phyloP scores from a whole-genome alignment of 2,888 invertebrate genomes.

The Nezara viridula region DNA sequence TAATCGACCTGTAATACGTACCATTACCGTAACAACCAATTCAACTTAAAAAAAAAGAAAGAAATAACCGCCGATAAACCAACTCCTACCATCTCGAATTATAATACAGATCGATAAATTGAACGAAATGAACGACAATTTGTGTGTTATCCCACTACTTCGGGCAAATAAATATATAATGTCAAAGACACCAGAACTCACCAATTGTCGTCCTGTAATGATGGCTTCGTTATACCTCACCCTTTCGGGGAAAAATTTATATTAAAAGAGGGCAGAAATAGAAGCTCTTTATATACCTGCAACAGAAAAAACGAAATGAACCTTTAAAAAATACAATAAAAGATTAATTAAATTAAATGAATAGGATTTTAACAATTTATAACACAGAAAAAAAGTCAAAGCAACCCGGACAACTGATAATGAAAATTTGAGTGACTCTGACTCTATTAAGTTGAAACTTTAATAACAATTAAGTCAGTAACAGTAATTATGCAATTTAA shows the following conservation, averaged over 20 bases:
- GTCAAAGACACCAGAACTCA: background rate
- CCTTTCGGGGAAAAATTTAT: background rate
- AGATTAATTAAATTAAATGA: too few relatives aligned
- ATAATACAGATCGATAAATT: background rate
- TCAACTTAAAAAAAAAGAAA: background rate
- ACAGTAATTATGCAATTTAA: too few relatives aligned
- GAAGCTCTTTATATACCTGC: background rate
- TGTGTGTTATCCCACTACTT: background rate
- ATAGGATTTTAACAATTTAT: too few relatives aligned
- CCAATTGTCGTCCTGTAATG: background rate
- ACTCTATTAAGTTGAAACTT: too few relatives aligned
- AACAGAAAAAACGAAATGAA: background rate
- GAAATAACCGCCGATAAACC: background rate
- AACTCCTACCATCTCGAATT: background rate
- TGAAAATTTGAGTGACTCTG: too few relatives aligned
- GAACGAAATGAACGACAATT: constrained; percentile 6
- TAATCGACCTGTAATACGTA: background rate
- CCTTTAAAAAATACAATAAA: too few relatives aligned
- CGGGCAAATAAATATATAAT: background rate
- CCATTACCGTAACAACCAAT: background rate
- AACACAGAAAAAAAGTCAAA: too few relatives aligned
- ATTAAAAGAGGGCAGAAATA: background rate
- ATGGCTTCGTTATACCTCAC: background rate
- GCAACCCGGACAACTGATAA: too few relatives aligned
- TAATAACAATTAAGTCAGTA: too few relatives aligned